A percentile compares a stretch with the other conserved stretches of the same genome.
Conservation (phyloP, 2,113 vertebrate species). For the Egretta garzetta region DNA sequence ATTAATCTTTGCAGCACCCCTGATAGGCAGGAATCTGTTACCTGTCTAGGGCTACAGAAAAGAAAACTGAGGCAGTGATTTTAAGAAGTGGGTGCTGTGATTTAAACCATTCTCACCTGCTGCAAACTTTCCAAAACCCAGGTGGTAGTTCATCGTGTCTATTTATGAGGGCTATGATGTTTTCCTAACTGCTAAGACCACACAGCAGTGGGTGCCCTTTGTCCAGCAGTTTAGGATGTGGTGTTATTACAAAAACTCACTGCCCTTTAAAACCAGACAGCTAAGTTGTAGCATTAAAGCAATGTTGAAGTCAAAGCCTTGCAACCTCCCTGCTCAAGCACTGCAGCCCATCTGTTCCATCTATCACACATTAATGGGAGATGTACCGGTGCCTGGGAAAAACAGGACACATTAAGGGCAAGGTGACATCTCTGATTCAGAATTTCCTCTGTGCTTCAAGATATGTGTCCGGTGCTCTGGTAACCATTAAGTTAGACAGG, state of each 20-base stretch:
- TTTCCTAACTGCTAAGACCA: background rate
- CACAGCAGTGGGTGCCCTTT: background rate
- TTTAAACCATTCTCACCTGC: background rate
- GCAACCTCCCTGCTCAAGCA: background rate
- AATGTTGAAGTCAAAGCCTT: background rate
- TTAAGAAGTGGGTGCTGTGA: background rate
- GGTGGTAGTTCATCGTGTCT: background rate
- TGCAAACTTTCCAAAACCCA: background rate
- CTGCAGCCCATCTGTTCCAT: background rate
- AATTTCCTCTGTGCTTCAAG: background rate
- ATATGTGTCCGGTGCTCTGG: accelerated
- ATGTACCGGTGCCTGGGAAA: background rate
- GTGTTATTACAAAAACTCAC: background rate
- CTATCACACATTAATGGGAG: background rate
- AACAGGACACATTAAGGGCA: background rate
- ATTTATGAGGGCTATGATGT: background rate
- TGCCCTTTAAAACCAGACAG: background rate
- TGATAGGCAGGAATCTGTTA: background rate
- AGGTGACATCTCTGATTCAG: background rate
- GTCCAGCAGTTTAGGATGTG: background rate
- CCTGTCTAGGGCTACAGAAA: background rate
- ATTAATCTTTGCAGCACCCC: background rate
- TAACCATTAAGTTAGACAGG: background rate
- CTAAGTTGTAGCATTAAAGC: background rate
- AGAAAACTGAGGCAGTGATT: background rate